Percentiles rank a stretch among this genome's conserved stretches.
These are phyloP conservation scores for Zaprionus vittiger DNA, from an alignment of 1,140 invertebrate species.

Conservation along the genomic window DNA sequence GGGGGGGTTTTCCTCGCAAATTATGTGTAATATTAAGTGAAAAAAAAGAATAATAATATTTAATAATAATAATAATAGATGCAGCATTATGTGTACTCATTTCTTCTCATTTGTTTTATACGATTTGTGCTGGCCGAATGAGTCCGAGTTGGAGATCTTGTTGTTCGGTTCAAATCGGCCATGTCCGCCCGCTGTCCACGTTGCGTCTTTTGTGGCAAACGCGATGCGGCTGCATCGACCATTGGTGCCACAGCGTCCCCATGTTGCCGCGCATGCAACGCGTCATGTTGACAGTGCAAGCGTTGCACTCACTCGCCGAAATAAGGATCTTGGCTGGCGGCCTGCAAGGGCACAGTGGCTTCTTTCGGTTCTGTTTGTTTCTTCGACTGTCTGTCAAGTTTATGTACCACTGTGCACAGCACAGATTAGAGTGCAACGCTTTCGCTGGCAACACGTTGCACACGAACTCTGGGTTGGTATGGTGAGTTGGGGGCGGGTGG, in stretches of 20 bases:
- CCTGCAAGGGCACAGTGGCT: constrained; percentile 18
- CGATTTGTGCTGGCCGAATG: constrained; percentile 35
- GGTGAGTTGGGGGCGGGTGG: not conserved
- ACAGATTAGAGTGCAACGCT: not conserved
- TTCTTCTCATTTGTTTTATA: constrained; percentile 55
- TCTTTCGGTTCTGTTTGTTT: constrained; percentile 32
- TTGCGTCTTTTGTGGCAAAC: constrained; percentile 24
- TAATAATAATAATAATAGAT: constrained; percentile 52
- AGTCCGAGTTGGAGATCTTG: constrained; percentile 24
- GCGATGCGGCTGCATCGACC: constrained; percentile 8
- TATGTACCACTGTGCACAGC: constrained; percentile 8
- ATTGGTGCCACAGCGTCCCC: constrained; percentile 7
- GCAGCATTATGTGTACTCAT: constrained; percentile 64
- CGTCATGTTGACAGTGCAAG: constrained; percentile 8
- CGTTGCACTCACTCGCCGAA: constrained; percentile 17
- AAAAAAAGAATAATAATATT: constrained; percentile 46
- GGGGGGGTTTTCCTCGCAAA: constrained; percentile 25
- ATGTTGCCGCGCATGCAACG: constrained; percentile 22
- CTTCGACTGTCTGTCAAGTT: not conserved
- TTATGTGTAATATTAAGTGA: constrained; percentile 50
- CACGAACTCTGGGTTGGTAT: not conserved
- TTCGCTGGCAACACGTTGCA: constrained; percentile 27
- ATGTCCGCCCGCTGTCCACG: constrained; percentile 21
- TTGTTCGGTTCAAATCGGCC: not conserved
- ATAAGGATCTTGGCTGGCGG: not conserved